Evolutionary conservation across 2,888 invertebrate species (phyloP).

Genomic region (Tillus elongatus): DNA sequence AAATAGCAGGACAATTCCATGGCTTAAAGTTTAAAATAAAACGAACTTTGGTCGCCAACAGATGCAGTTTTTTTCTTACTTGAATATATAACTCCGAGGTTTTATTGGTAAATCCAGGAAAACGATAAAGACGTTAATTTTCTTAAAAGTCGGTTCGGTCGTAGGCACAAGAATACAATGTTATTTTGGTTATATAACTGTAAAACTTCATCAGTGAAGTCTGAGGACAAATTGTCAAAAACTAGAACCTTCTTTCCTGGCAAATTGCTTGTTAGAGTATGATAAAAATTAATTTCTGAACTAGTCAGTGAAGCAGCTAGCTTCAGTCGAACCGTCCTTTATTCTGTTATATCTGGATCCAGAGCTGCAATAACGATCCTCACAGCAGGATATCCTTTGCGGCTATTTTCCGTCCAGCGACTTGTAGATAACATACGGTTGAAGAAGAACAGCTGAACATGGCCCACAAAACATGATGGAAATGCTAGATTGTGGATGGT

Average conservation of each 20-base stretch:
- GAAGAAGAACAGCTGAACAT: slow-evolving; percentile 30
- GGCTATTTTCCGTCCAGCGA: slow-evolving; percentile 29
- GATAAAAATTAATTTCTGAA: slow-evolving; percentile 16
- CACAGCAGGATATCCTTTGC: slow-evolving; percentile 15
- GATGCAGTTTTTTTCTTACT: too few species aligned
- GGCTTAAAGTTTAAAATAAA: too few species aligned
- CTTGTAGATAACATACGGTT: slow-evolving; percentile 33
- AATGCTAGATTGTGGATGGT: too few species aligned
- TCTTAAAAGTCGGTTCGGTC: too few species aligned
- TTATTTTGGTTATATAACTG: too few species aligned
- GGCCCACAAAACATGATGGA: slow-evolving; percentile 33
- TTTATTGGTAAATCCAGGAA: too few species aligned
- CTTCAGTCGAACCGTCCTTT: slow-evolving; percentile 12
- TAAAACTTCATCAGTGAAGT: slow-evolving; percentile 14
- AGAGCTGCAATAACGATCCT: slow-evolving; percentile 10
- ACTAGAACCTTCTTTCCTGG: slow-evolving; percentile 16
- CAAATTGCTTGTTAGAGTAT: slow-evolving; percentile 15
- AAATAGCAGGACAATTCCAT: too few species aligned
- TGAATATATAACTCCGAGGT: too few species aligned
- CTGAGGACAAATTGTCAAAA: slow-evolving; percentile 16
- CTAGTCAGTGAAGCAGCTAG: slow-evolving; percentile 17
- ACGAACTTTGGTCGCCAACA: too few species aligned
- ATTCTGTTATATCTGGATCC: slow-evolving; percentile 16
- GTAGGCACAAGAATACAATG: too few species aligned
- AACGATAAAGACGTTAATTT: too few species aligned